Percentiles rank a stretch among this genome's conserved stretches.
Conservation (phyloP, 2,113 vertebrate genomes). For the Leptosomus discolor region DNA sequence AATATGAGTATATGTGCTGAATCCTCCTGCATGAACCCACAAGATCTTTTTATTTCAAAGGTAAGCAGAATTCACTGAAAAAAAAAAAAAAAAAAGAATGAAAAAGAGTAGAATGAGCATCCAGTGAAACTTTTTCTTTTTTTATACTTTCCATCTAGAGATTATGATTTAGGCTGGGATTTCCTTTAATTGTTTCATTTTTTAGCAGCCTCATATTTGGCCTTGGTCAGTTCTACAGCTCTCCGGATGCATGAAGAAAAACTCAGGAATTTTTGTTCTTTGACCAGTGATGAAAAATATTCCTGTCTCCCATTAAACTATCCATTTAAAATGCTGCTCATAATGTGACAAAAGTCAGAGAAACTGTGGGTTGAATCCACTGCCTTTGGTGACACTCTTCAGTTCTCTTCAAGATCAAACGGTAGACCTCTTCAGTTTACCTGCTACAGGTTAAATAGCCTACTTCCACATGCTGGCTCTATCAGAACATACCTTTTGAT, state of each 20-base stretch:
- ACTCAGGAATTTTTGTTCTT: conserved; percentile 1
- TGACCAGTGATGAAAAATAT: background rate
- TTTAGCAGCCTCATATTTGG: conserved; percentile 56
- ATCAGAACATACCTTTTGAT: background rate
- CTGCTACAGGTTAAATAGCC: background rate
- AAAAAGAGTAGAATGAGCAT: background rate
- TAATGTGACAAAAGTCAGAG: background rate
- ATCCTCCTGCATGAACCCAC: background rate
- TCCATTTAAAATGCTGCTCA: background rate
- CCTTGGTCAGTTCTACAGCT: conserved; percentile 59
- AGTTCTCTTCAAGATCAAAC: background rate
- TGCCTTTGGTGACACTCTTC: background rate
- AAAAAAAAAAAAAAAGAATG: no score
- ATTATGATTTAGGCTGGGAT: conserved; percentile 66
- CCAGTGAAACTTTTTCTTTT: background rate
- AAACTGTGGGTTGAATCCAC: background rate
- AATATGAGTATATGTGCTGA: background rate
- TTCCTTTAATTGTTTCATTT: conserved; percentile 87
- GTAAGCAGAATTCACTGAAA: background rate
- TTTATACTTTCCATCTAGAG: conserved; percentile 41
- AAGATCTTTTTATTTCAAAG: background rate
- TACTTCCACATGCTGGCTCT: background rate
- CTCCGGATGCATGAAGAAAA: conserved; percentile 60
- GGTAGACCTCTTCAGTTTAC: background rate
- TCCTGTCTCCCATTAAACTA: background rate